These are phyloP conservation scores for Colaptes auratus DNA, from an alignment of 2,113 vertebrate genomes.

Conservation along the genomic window DNA sequence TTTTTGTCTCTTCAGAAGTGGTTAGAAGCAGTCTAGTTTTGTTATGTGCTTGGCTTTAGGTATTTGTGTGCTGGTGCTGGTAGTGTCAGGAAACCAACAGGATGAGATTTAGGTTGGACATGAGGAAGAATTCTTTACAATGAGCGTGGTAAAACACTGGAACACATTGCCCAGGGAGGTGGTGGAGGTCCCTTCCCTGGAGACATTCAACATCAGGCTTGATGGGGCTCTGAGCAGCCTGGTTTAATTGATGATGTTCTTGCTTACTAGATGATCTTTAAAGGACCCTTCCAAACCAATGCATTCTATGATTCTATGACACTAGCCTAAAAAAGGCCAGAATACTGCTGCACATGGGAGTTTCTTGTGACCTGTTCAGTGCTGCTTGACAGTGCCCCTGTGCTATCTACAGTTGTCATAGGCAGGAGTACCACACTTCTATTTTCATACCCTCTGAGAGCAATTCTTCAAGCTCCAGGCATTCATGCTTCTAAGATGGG, in stretches of 20 bases:
- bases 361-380: neutral
- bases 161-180: too few relatives aligned
- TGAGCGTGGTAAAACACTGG: too few relatives aligned
- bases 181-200: too few relatives aligned
- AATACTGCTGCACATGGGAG: neutral
- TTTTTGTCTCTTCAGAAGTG: slow-evolving; percentile 20
- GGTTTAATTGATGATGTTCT: too few relatives aligned
- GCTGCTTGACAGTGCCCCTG: neutral
- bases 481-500: neutral
- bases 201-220: too few relatives aligned
- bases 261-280: too few relatives aligned
- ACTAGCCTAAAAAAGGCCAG: neutral
- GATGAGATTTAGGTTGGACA: too few relatives aligned
- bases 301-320: neutral
- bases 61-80: neutral
- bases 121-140: too few relatives aligned
- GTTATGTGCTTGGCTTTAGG: neutral
- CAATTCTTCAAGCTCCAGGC: neutral
- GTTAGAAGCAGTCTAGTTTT: neutral
- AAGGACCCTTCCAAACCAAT: neutral
- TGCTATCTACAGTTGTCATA: neutral
- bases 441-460: neutral
- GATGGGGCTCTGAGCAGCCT: too few relatives aligned
- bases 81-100: neutral
- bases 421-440: neutral